Conservation (phyloP, 2,888 invertebrate genomes). For the Hyposoter didymator region DNA sequence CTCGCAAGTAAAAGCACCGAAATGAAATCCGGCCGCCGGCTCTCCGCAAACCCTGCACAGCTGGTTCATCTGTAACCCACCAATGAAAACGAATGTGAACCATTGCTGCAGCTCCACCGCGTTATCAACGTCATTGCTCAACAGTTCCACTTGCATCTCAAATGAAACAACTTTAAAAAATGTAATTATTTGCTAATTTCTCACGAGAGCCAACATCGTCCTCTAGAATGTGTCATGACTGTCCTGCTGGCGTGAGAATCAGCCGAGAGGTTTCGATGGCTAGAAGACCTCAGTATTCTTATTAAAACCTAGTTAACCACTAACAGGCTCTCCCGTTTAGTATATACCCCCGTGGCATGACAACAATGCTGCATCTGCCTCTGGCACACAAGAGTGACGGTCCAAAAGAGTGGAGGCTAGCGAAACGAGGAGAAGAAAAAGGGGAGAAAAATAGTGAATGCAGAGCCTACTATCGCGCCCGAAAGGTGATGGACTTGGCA, state of each 20-base stretch:
- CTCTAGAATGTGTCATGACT: background rate
- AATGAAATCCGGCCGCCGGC: conserved; percentile 83
- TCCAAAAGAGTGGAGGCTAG: conserved; percentile 17
- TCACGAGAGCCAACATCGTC: background rate
- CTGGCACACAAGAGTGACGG: conserved; percentile 24
- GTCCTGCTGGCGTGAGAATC: conserved; percentile 55
- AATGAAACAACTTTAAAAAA: background rate
- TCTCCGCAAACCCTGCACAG: conserved; percentile 82
- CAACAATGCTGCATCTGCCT: conserved; percentile 36
- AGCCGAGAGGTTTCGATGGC: conserved; percentile 69
- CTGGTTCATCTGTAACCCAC: conserved; percentile 82
- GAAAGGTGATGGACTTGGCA: conserved; percentile 16
- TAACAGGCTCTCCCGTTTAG: conserved; percentile 69
- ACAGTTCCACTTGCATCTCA: background rate
- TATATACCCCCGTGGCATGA: conserved; percentile 64
- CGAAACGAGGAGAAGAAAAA: conserved; percentile 56
- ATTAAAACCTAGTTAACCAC: conserved; percentile 78
- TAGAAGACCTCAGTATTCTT: conserved; percentile 72
- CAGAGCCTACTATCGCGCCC: conserved; percentile 18
- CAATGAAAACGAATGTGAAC: conserved; percentile 6
- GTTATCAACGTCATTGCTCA: background rate
- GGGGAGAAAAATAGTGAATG: conserved; percentile 53
- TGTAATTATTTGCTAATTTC: background rate
- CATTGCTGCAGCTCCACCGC: background rate
- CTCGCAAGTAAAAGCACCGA: conserved; percentile 82